Conservation (phyloP, 2,797 vertebrate species). For the Crax fasciolata region DNA sequence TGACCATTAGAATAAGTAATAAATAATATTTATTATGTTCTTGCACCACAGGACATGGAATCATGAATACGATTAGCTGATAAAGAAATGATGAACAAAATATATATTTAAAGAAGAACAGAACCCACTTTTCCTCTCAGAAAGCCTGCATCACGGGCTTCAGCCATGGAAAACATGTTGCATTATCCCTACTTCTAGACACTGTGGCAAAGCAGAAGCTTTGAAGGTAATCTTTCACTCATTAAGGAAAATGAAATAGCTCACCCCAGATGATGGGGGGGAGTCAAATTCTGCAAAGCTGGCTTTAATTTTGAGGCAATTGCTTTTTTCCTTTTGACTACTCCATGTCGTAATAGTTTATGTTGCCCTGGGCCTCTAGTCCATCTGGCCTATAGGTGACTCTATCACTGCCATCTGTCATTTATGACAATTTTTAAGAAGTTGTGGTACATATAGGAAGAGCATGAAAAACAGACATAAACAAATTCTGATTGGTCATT, state of each 20-base stretch:
- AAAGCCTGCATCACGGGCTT: background rate
- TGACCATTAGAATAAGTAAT: background rate
- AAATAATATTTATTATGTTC: background rate
- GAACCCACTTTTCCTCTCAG: background rate
- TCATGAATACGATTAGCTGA: background rate
- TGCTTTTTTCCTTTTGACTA: background rate
- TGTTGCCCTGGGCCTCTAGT: background rate
- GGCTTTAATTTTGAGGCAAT: background rate
- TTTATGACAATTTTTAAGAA: background rate
- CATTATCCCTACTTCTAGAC: background rate
- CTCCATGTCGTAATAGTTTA: background rate
- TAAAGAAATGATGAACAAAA: background rate
- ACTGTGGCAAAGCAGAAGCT: background rate
- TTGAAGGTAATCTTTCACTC: background rate
- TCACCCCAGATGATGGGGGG: background rate
- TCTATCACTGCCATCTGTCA: background rate
- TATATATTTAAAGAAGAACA: background rate
- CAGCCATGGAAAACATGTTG: background rate
- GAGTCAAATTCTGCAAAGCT: conserved; percentile 13
- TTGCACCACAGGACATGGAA: background rate
- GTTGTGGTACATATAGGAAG: background rate
- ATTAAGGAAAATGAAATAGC: background rate
- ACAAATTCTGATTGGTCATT: background rate
- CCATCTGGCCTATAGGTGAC: conserved; percentile 28
- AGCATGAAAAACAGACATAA: background rate